Percentiles rank a stretch among this genome's conserved stretches.
Evolutionary conservation across 2,797 vertebrate genomes (phyloP).

Genomic region (Pangasius macronema): DNA sequence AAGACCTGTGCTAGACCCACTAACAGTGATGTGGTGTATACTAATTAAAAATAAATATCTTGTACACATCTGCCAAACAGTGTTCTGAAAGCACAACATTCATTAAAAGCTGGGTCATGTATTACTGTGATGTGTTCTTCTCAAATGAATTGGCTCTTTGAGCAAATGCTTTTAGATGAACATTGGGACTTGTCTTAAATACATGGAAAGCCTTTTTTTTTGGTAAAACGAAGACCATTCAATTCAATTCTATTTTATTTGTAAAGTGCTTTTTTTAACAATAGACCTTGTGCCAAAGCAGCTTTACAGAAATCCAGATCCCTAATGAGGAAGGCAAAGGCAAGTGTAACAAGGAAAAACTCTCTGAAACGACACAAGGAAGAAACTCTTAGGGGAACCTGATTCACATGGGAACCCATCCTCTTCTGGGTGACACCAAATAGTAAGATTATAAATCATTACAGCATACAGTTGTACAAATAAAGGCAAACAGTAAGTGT

Average conservation of each 20-base stretch:
- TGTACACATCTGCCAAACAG: neutral
- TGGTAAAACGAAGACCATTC: neutral
- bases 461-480: neutral
- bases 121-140: neutral
- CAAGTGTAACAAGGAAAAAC: neutral
- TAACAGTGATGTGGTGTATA: neutral
- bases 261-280: neutral
- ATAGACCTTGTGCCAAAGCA: neutral
- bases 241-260: neutral
- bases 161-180: neutral
- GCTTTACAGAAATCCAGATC: neutral
- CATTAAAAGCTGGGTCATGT: neutral
- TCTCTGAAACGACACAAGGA: neutral
- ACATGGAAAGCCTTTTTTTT: neutral
- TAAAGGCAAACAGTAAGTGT: neutral
- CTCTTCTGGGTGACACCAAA: neutral
- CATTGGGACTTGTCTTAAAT: neutral
- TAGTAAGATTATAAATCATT: neutral
- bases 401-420: no score
- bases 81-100: neutral
- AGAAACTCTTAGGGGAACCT: neutral
- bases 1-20: neutral
- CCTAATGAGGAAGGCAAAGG: neutral
- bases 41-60: constrained; percentile 11
- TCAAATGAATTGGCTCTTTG: neutral